Base-by-base conservation (phyloP, 1,140 invertebrate species). In the Mylabris phalerata region DNA sequence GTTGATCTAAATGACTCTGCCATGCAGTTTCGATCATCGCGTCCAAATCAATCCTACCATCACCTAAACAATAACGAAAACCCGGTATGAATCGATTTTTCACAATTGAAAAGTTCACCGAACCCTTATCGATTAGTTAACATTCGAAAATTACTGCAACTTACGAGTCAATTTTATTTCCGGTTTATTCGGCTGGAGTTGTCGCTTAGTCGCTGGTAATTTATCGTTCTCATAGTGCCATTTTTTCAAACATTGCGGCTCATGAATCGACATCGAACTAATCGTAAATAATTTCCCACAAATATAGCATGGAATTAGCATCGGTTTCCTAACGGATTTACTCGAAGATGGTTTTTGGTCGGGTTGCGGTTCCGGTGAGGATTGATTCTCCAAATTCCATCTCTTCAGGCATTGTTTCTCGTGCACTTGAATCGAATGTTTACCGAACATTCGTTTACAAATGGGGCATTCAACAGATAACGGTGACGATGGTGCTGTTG, bases 341-440 rank as follows among this genome's bases (percentile, higher is more conserved):
- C 41, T 7, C 32, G 32, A 32, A 19, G 19, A 19, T 19, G 19
- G 19, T 19, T 19, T 65, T 25, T 45, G 2, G 1, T 60, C 60
- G 4, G 67, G 62, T 9, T 61, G 58, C 25, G 50, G 62, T 32
- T 61, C 27, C 0, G 66, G 63, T 32, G 64, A 48, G 7, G 48
- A 48, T 9, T 67, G 50, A 49, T 68, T 68, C 58, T 64, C 66
- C 9, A 40, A 51, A 32, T 62, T 43, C 66, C 64, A 88, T 67
- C 88, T 90, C 64, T 84, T 81, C 26, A 90, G 69, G 68, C 89
- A 92, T 59, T 88, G 84, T 2, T 88, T 87, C 66, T 90, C 87
- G 73, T 92, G 90, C 61, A 91, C 88, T 13, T 79, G 77, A 50
- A 90, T 83, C 32, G 86, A 88, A 55, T 84, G 83, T 0, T 82